Percentiles rank a stretch among this genome's conserved stretches.
Conservation (phyloP, 2,797 vertebrate genomes). For the Botia kubotai region DNA sequence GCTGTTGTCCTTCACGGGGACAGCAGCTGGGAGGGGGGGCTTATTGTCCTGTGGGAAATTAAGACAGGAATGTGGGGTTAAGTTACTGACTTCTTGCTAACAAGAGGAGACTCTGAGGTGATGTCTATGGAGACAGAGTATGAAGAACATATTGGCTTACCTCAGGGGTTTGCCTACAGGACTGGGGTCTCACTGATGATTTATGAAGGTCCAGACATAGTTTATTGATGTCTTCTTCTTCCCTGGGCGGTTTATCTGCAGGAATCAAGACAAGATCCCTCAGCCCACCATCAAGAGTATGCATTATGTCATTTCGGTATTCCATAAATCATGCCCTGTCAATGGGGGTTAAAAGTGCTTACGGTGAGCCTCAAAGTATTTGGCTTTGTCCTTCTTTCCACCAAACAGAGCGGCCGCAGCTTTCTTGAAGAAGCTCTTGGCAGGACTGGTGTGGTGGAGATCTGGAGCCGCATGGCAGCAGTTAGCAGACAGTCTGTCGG, state of each 20-base stretch:
- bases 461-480: constrained; percentile 87
- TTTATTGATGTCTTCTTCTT: constrained; percentile 87
- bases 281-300: background rate
- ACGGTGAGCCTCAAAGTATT: constrained; percentile 85
- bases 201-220: constrained; percentile 86
- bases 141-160: constrained; percentile 19
- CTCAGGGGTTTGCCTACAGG: constrained; percentile 48
- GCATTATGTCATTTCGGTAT: background rate
- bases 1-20: constrained; percentile 62
- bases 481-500: constrained; percentile 82
- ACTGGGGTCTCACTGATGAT: constrained; percentile 74
- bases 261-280: background rate
- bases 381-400: constrained; percentile 87
- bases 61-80: constrained; percentile 6
- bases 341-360: constrained; percentile 60
- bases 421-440: constrained; percentile 89
- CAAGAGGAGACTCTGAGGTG: background rate
- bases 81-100: background rate
- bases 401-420: constrained; percentile 88
- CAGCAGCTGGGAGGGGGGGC: constrained; percentile 67
- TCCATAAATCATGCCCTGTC: background rate
- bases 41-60: constrained; percentile 61
- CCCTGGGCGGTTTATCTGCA: constrained; percentile 81
- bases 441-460: constrained; percentile 86
- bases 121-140: background rate